A percentile compares a stretch with the other conserved stretches of the same genome.
phyloP scores from a whole-genome alignment of 2,797 vertebrate species.

The Crenichthys baileyi region DNA sequence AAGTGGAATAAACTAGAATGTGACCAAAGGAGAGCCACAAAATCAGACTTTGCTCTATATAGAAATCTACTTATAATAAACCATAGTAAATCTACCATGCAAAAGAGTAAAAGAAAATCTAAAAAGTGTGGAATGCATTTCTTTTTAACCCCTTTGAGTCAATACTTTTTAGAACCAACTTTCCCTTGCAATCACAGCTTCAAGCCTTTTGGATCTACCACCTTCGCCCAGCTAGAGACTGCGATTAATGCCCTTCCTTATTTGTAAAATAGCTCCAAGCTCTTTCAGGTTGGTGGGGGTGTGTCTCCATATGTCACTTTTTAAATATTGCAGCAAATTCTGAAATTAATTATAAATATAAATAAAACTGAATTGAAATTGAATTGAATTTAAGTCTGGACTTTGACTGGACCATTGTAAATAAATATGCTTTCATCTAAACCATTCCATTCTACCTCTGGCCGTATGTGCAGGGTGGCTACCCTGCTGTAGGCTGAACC shows the following conservation, averaged over 20 bases:
- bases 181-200: too few species aligned
- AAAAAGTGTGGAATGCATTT: not conserved
- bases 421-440: not conserved
- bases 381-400: not conserved
- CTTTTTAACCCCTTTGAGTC: not conserved
- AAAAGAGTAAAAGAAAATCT: not conserved
- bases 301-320: too few species aligned
- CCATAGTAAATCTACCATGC: not conserved
- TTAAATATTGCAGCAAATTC: not conserved
- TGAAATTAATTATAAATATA: too few species aligned
- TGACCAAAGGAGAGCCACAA: slow-evolving; percentile 11
- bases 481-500: not conserved
- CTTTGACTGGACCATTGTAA: not conserved
- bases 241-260: not conserved
- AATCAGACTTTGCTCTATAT: not conserved
- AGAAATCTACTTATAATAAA: not conserved
- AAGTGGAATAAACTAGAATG: not conserved
- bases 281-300: too few species aligned
- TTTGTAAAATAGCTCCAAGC: not conserved
- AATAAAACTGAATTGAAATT: too few species aligned
- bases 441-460: not conserved
- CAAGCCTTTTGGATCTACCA: not conserved
- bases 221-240: not conserved
- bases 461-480: not conserved
- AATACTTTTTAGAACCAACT: not conserved